These are phyloP conservation scores for Desmodus rotundus DNA, from an alignment of 2,113 vertebrate species.

Conservation along the genomic window DNA sequence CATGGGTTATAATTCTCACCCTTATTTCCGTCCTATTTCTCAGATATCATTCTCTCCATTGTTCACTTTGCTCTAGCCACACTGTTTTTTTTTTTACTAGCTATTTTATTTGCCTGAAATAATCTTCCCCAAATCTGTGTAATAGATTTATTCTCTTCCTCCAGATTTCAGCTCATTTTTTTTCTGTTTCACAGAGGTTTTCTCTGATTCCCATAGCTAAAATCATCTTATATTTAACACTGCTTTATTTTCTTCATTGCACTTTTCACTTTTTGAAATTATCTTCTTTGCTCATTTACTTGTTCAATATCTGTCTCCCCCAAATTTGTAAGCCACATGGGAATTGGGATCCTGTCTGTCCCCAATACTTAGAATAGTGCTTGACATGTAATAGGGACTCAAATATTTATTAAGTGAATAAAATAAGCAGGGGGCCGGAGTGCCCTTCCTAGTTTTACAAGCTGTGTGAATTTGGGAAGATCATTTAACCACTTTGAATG, in stretches of 20 bases:
- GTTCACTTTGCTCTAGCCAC: background rate
- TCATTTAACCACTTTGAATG: background rate
- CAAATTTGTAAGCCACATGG: background rate
- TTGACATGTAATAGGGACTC: background rate
- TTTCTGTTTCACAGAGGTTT: background rate
- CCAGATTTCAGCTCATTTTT: background rate
- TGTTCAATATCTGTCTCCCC: background rate
- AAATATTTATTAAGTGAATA: conserved; percentile 16
- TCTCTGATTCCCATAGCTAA: conserved; percentile 7
- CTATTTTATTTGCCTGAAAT: background rate
- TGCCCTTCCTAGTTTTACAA: background rate
- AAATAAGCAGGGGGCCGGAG: background rate
- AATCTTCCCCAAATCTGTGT: background rate
- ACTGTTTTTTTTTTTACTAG: background rate
- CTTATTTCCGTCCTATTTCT: background rate
- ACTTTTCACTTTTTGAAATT: conserved; percentile 9
- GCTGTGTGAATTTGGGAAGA: background rate
- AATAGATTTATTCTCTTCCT: conserved; percentile 22
- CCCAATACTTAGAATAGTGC: background rate
- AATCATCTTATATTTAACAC: background rate
- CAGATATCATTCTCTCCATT: background rate
- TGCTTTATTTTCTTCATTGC: background rate
- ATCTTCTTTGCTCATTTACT: background rate
- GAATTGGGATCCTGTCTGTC: background rate
- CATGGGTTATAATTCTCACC: background rate